phyloP scores from a whole-genome alignment of 2,797 vertebrate species.

The Limosa lapponica region DNA sequence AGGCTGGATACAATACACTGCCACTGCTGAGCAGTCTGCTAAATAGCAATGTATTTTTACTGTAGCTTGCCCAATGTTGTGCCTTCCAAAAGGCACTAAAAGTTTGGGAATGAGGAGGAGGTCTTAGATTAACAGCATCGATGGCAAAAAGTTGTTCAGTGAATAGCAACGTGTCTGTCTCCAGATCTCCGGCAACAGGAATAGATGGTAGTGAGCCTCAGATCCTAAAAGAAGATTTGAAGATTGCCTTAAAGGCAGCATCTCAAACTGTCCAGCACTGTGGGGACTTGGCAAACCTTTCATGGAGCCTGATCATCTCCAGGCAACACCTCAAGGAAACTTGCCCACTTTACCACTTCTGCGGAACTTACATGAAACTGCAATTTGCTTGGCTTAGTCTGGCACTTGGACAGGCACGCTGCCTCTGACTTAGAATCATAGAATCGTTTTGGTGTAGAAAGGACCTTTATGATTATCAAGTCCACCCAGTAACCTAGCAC shows the following conservation, averaged over 20 bases:
- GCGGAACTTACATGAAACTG: background rate
- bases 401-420: background rate
- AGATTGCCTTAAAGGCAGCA: background rate
- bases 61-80: background rate
- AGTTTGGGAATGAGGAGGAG: background rate
- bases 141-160: background rate
- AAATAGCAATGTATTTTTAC: background rate
- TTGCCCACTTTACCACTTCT: background rate
- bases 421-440: background rate
- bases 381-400: background rate
- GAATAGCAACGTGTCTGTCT: background rate
- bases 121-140: background rate
- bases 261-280: background rate
- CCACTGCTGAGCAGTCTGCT: background rate
- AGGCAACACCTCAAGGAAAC: background rate
- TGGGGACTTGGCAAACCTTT: background rate
- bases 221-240: background rate
- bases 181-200: background rate
- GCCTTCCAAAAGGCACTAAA: background rate
- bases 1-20: background rate
- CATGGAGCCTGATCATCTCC: accelerated
- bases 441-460: background rate
- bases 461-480: background rate
- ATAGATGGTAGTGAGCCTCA: background rate
- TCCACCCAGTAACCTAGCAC: background rate